Evolutionary conservation across 2,797 vertebrate species (phyloP).

Genomic region (Oophaga sylvatica): DNA sequence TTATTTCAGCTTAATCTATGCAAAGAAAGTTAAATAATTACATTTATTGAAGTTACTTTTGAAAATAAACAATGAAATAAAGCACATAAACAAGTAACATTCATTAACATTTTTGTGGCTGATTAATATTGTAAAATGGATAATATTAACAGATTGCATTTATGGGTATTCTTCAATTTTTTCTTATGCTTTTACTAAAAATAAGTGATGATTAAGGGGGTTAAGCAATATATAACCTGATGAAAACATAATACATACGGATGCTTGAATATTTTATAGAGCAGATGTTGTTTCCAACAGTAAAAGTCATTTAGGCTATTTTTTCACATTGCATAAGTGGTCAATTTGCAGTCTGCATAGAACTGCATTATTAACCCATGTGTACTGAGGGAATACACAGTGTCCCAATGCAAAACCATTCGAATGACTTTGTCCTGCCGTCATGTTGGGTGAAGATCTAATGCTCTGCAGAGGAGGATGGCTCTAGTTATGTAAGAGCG

Average conservation of each 20-base stretch:
- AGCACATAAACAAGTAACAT: too few species aligned
- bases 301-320: not conserved
- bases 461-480: not conserved
- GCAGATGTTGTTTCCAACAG: not conserved
- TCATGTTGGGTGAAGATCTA: not conserved
- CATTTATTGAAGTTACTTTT: not conserved
- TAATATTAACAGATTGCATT: not conserved
- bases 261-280: not conserved
- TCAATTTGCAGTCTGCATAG: not conserved
- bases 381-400: not conserved
- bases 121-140: too few species aligned
- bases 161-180: not conserved
- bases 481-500: not conserved
- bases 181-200: not conserved
- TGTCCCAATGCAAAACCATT: not conserved
- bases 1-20: not conserved
- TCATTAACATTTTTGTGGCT: not conserved
- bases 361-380: conserved; percentile 3
- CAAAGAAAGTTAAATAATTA: not conserved
- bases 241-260: not conserved
- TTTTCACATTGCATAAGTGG: not conserved
- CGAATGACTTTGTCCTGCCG: not conserved
- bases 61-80: too few species aligned
- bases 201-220: not conserved
- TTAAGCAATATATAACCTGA: not conserved